These are phyloP conservation scores for Drosophila meridiana DNA, from an alignment of 2,888 invertebrate species.

Conservation along the genomic window DNA sequence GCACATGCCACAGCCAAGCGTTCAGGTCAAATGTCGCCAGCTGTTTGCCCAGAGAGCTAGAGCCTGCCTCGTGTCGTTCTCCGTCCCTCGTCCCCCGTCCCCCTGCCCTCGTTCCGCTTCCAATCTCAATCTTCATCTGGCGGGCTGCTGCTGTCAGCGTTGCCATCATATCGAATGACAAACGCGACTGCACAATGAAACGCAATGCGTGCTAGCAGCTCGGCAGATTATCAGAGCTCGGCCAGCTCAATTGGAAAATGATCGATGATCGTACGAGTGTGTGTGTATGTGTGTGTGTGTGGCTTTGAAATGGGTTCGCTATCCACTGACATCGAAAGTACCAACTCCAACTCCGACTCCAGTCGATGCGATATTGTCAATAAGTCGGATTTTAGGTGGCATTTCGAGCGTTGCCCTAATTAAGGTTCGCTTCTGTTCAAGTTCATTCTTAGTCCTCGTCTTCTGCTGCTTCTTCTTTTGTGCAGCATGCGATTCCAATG, in stretches of 20 bases:
- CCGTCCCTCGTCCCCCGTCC: neutral
- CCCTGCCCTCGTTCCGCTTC: neutral
- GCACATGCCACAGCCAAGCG: constrained; percentile 70
- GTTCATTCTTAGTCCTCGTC: constrained; percentile 1
- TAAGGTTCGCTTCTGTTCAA: constrained; percentile 49
- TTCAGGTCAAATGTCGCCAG: constrained; percentile 56
- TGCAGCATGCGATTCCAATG: constrained; percentile 3
- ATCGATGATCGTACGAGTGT: constrained; percentile 64
- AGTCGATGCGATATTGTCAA: constrained; percentile 36
- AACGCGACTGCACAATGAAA: constrained; percentile 60
- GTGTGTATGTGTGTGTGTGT: constrained; percentile 1
- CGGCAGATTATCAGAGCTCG: constrained; percentile 65
- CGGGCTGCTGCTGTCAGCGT: constrained; percentile 64
- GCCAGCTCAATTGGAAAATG: constrained; percentile 75
- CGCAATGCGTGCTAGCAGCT: constrained; percentile 53
- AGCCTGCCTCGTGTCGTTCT: constrained; percentile 10
- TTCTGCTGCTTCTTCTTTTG: neutral
- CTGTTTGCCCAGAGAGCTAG: constrained; percentile 43
- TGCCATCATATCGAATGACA: constrained; percentile 80
- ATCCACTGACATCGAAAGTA: constrained; percentile 28
- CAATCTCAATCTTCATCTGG: constrained; percentile 55
- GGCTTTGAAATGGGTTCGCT: constrained; percentile 55
- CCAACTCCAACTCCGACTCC: neutral
- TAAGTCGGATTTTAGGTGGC: constrained; percentile 49
- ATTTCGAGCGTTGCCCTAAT: constrained; percentile 53